Evolutionary conservation across 1,140 invertebrate species (phyloP).

Genomic region (Pseudomyrmex dendroicus): DNA sequence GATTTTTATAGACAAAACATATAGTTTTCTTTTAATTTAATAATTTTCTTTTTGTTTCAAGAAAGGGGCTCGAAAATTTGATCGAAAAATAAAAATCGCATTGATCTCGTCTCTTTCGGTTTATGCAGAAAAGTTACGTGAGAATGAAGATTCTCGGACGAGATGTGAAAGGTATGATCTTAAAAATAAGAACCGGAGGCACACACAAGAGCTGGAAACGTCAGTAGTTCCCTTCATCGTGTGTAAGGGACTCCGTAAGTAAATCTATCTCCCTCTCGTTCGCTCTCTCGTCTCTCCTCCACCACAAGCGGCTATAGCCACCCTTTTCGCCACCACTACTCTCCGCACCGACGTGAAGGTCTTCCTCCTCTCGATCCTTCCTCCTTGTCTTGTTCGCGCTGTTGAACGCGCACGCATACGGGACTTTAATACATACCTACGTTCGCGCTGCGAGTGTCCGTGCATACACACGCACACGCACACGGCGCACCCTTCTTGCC

Average conservation of each 20-base stretch:
- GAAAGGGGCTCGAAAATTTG: too few species aligned
- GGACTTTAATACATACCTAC: too few species aligned
- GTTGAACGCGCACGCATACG: not conserved
- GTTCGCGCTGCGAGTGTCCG: too few species aligned
- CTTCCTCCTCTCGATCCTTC: conserved; percentile 52
- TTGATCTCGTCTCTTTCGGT: too few species aligned
- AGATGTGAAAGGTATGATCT: not conserved
- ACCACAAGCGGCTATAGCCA: conserved; percentile 58
- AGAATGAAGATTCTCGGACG: not conserved
- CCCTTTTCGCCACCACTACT: conserved; percentile 69
- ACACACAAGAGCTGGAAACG: too few species aligned
- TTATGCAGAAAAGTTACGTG: too few species aligned
- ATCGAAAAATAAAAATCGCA: too few species aligned
- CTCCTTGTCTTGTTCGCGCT: conserved; percentile 14
- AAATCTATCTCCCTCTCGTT: conserved; percentile 30
- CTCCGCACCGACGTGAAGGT: conserved; percentile 47
- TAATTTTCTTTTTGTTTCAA: too few species aligned
- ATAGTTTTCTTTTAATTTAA: too few species aligned
- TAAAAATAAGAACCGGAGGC: too few species aligned
- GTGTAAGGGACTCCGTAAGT: conserved; percentile 38
- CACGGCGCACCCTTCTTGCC: conserved; percentile 60
- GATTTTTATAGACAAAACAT: not conserved
- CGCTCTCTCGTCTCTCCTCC: conserved; percentile 28
- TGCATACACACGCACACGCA: conserved; percentile 20
- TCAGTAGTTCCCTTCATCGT: conserved; percentile 53